Evolutionary conservation across 2,113 vertebrate species (phyloP).

Genomic region (Perca flavescens): DNA sequence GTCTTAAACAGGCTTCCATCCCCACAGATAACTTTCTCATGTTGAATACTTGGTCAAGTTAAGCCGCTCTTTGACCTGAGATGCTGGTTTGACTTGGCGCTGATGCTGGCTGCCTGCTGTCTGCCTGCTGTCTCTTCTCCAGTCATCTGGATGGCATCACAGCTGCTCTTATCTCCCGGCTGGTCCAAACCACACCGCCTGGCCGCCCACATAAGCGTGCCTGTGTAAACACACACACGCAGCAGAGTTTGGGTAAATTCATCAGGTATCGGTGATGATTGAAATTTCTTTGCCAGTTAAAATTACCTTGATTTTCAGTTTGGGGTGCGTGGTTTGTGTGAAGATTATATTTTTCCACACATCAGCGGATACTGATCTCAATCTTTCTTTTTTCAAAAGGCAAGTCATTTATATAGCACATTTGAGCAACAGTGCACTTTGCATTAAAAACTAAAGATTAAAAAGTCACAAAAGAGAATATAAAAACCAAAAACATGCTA

Average conservation of each 20-base stretch:
- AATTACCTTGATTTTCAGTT: not conserved
- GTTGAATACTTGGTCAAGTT: not conserved
- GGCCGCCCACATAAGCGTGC: not conserved
- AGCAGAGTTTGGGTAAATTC: not conserved
- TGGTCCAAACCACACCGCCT: not conserved
- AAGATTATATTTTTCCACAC: not conserved
- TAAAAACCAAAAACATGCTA: too few relatives aligned
- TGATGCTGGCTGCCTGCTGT: too few relatives aligned
- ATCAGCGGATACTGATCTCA: not conserved
- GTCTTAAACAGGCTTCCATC: not conserved
- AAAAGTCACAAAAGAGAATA: too few relatives aligned
- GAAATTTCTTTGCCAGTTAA: slow-evolving; percentile 4
- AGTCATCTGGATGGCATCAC: slow-evolving; percentile 14
- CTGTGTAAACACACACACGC: not conserved
- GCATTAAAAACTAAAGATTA: too few relatives aligned
- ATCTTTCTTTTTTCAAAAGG: not conserved
- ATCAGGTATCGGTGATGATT: not conserved
- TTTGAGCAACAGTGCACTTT: too few relatives aligned
- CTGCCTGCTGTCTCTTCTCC: not conserved
- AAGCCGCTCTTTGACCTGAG: slow-evolving; percentile 12
- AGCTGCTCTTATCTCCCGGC: slow-evolving; percentile 10
- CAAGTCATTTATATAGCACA: too few relatives aligned
- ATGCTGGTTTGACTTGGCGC: slow-evolving; percentile 1
- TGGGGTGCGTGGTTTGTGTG: not conserved
- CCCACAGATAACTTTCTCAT: not conserved